phyloP scores from a whole-genome alignment of 2,797 vertebrate genomes.

The Oreonectes daqikongensis region DNA sequence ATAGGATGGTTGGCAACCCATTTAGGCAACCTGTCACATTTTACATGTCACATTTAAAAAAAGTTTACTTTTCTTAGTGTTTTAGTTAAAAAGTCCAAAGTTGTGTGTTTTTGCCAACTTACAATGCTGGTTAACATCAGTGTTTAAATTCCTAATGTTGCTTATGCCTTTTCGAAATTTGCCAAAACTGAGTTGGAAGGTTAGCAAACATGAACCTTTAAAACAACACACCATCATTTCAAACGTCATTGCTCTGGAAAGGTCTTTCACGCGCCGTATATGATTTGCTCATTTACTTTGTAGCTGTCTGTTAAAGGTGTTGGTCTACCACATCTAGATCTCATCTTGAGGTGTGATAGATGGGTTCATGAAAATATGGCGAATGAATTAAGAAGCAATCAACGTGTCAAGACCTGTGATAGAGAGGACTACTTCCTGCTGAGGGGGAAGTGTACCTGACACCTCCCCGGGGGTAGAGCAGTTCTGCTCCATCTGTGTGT shows the following conservation, averaged over 20 bases:
- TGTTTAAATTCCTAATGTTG: no score
- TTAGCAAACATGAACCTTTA: no score
- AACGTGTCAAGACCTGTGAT: background rate
- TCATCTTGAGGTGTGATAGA: background rate
- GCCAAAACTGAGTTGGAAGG: no score
- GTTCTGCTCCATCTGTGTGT: background rate
- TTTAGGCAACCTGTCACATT: no score
- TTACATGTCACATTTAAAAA: no score
- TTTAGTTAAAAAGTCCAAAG: no score
- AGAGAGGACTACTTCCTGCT: background rate
- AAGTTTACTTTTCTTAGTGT: no score
- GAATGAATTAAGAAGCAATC: background rate
- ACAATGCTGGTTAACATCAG: no score
- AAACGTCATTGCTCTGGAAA: background rate
- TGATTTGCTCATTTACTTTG: background rate
- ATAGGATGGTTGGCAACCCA: no score
- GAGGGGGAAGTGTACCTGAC: background rate
- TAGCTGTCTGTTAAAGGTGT: background rate
- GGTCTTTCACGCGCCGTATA: background rate
- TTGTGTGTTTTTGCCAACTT: no score
- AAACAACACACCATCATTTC: background rate
- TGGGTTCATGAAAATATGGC: background rate
- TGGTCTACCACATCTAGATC: background rate
- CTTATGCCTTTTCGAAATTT: no score
- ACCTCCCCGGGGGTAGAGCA: background rate